Conservation (phyloP, 2,113 vertebrate genomes). For the Ariopsis seemanni region DNA sequence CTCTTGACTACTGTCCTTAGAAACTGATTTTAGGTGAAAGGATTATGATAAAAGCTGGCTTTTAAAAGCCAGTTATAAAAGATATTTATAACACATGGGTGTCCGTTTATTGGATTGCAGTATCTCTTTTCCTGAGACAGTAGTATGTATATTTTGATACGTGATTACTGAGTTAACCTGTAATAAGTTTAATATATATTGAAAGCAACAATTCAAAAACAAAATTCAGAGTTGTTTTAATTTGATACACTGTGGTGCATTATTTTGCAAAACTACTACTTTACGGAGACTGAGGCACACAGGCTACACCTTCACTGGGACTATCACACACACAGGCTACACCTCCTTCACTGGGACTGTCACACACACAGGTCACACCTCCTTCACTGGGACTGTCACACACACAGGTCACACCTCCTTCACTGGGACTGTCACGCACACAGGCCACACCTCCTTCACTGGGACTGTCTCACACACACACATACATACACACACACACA, state of each 20-base stretch:
- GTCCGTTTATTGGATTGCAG: no score
- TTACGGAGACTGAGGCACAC: no score
- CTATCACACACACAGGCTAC: neutral
- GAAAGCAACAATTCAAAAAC: neutral
- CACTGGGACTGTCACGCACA: neutral
- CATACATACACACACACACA: neutral
- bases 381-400: neutral
- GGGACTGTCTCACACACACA: neutral
- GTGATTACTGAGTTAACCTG: no score
- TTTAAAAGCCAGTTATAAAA: no score
- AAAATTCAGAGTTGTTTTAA: neutral
- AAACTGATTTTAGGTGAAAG: no score
- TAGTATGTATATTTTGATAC: no score
- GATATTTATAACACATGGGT: no score
- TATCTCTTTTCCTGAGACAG: no score
- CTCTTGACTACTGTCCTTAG: no score
- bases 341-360: neutral
- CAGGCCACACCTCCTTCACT: neutral
- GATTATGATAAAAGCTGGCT: no score
- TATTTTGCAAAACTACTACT: neutral
- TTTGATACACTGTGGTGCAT: neutral
- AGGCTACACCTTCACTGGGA: neutral
- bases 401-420: neutral
- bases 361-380: neutral
- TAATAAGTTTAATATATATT: neutral